A percentile compares a stretch with the other conserved stretches of the same genome.
Evolutionary conservation across 1,140 invertebrate species (phyloP).

Genomic region (Chironomus tepperi): DNA sequence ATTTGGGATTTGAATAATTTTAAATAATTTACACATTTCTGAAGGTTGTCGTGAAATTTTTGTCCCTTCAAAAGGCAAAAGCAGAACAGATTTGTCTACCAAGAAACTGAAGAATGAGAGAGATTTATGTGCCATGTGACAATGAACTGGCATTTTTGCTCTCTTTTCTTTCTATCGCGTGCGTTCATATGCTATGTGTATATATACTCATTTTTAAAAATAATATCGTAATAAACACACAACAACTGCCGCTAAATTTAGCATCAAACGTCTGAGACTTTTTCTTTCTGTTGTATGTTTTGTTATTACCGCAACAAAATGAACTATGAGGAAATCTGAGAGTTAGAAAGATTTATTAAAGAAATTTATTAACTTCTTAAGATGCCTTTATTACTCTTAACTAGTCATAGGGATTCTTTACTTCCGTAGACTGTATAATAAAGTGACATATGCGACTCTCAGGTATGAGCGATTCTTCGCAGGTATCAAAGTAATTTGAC

Average conservation of each 20-base stretch:
- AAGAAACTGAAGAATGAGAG: not conserved
- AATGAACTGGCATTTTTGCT: not conserved
- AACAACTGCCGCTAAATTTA: conserved; percentile 12
- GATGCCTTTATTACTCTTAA: no score
- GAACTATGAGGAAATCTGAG: no score
- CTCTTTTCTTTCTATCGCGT: not conserved
- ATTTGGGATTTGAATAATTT: not conserved
- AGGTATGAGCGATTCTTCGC: no score
- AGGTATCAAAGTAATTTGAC: no score
- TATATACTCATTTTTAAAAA: not conserved
- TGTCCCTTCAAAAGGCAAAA: not conserved
- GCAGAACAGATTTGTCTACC: not conserved
- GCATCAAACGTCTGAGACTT: not conserved
- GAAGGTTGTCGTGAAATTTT: conserved; percentile 7
- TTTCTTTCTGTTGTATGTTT: not conserved
- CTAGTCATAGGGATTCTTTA: no score
- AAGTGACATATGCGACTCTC: no score
- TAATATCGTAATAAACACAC: not conserved
- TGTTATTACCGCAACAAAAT: no score
- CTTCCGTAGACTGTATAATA: no score
- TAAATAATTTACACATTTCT: not conserved
- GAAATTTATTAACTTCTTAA: no score
- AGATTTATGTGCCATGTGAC: conserved; percentile 1
- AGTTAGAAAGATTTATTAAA: no score
- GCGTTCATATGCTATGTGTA: not conserved